Base-by-base conservation (phyloP, 2,113 vertebrate genomes). In the Psittacula cyanocephala region DNA sequence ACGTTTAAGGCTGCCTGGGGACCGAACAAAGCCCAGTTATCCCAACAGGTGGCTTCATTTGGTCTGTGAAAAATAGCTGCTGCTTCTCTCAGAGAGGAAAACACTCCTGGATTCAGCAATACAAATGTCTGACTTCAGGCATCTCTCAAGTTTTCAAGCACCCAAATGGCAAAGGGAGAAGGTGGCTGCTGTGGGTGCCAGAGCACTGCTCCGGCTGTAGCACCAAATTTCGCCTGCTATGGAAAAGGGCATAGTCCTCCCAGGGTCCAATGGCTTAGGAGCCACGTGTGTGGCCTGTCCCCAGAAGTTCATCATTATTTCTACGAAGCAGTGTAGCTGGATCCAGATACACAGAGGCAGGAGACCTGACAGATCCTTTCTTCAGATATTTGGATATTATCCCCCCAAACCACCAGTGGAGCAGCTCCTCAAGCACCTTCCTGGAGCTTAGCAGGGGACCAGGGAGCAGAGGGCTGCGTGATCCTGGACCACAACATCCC, bases 221-320 rank as follows among this genome's bases (percentile, higher is more conserved):
- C 44, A 79, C 13, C 1, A 1, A 33, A 39, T 19, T 49, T 46
- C 44, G n/a, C 29, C 60, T 39, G 37, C 29, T 22, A 25, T 8
- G 44, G 50, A 35, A 50, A 86, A 52, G n/a, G 7, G 11, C 60
- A 49, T 2, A 62, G 16, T n/a, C 23, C 41, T n/a, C 25, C 28
- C 62, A 20, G 3, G 23, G 70, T 13, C 50, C 10, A 20, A 1
- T 3, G 8, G 14, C 18, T 86, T 75, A 49, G 0, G 5, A 64
- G 28, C 19, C n/a, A 78, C 0, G 0, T 9, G 17, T 0, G 1
- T 7, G 31, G 10, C 35, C 41, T 0, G 0, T 53, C 7, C 31
- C 46, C 49, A 23, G 27, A 63, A n/a, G 24, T 7, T 46, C 60
- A 35, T 13, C 35, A 17, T 57, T 37, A 50, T 15, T 53, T 22